phyloP scores from a whole-genome alignment of 2,888 invertebrate genomes.

The Horisme vitalbata region DNA sequence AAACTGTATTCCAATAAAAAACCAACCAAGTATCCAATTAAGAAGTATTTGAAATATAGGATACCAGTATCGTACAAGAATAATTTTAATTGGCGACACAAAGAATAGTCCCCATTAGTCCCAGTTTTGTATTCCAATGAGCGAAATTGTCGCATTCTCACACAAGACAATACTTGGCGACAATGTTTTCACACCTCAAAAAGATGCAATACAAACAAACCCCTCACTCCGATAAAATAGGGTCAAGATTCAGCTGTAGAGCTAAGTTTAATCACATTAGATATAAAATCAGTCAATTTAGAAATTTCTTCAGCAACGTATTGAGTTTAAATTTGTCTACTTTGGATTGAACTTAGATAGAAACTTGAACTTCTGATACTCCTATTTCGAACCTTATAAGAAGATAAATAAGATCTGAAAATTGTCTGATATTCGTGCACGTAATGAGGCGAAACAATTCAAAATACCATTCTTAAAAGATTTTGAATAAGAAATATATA shows the following conservation, averaged over 20 bases:
- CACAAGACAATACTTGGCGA: slow-evolving; percentile 39
- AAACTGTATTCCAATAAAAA: no score
- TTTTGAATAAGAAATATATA: slow-evolving; percentile 21
- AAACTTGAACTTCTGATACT: slow-evolving; percentile 36
- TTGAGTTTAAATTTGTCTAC: slow-evolving; percentile 72
- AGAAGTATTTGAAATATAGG: slow-evolving; percentile 4
- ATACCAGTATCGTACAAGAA: slow-evolving; percentile 34
- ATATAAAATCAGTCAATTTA: slow-evolving; percentile 63
- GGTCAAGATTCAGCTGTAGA: slow-evolving; percentile 33
- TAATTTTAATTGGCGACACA: slow-evolving; percentile 72
- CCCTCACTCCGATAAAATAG: neutral
- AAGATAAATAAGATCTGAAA: slow-evolving; percentile 27
- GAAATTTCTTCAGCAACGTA: slow-evolving; percentile 62
- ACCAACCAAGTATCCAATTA: slow-evolving; percentile 7
- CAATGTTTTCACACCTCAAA: slow-evolving; percentile 68
- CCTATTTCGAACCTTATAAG: no score
- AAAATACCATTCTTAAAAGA: slow-evolving; percentile 53
- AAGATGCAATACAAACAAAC: slow-evolving; percentile 32
- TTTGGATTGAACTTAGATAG: slow-evolving; percentile 46
- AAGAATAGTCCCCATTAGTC: slow-evolving; percentile 65
- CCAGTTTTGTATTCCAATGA: slow-evolving; percentile 65
- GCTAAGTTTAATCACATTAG: slow-evolving; percentile 43
- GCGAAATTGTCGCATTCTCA: slow-evolving; percentile 72
- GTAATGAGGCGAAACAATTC: slow-evolving; percentile 77
- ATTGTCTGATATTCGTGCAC: slow-evolving; percentile 62